These are phyloP conservation scores for Operophtera brumata DNA, from an alignment of 2,888 invertebrate genomes.

Conservation along the genomic window DNA sequence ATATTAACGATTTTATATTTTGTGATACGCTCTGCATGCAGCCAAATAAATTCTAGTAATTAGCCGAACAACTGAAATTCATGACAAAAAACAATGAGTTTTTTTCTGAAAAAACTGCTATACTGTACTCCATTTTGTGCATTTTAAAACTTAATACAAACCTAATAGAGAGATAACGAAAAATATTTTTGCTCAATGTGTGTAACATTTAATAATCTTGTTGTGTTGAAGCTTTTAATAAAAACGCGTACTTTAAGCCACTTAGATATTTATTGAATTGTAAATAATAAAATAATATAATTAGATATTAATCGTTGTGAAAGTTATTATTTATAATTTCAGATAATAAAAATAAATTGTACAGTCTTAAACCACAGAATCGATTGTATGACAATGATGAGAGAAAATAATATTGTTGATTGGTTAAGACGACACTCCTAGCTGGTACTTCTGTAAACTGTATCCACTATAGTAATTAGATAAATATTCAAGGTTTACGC, in stretches of 20 bases:
- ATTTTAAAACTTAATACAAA: too few species aligned
- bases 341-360: constrained; percentile 6
- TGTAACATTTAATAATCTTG: background rate
- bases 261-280: constrained; percentile 8
- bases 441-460: background rate
- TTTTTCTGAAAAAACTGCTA: too few species aligned
- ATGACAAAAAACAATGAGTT: too few species aligned
- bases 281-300: constrained; percentile 17
- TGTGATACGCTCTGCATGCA: too few species aligned
- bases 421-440: background rate
- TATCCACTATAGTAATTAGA: too few species aligned
- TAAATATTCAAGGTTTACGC: too few species aligned
- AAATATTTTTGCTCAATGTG: constrained; percentile 27
- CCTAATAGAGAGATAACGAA: background rate
- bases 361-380: constrained; percentile 20
- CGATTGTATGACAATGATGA: constrained; percentile 48
- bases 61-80: too few species aligned
- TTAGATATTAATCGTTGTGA: constrained; percentile 4
- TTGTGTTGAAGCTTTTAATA: background rate
- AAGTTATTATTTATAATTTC: constrained; percentile 1
- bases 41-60: too few species aligned
- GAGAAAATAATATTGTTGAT: background rate
- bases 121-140: too few species aligned
- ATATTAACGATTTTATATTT: too few species aligned
- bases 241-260: constrained; percentile 8